Conservation (phyloP, 2,797 vertebrate genomes). For the Rhynchonycteris naso region DNA sequence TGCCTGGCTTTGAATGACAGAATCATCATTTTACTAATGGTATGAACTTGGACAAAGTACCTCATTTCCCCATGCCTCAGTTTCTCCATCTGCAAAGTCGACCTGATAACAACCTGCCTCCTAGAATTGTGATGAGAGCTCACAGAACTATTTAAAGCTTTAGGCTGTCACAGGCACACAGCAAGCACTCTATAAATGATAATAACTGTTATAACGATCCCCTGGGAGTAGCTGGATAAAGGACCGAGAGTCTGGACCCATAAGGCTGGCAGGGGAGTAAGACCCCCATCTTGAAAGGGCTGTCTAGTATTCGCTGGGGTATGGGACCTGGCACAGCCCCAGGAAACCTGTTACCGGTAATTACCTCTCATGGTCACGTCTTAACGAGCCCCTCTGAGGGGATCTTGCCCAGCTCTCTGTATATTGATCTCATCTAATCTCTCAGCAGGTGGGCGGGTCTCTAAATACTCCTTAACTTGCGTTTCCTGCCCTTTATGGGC, state of each 20-base stretch:
- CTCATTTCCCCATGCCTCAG: neutral
- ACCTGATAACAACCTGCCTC: neutral
- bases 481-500: slow-evolving; percentile 46
- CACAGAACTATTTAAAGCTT: neutral
- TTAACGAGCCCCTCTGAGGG: slow-evolving; percentile 9
- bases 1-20: neutral
- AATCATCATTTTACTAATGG: neutral
- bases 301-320: neutral
- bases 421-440: slow-evolving; percentile 64
- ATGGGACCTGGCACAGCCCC: neutral
- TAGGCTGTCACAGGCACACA: neutral
- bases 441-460: slow-evolving; percentile 59
- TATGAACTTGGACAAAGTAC: neutral
- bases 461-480: slow-evolving; percentile 72
- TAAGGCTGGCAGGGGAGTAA: neutral
- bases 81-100: neutral
- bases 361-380: slow-evolving; percentile 44
- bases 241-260: neutral
- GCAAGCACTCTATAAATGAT: neutral
- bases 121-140: neutral
- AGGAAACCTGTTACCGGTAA: slow-evolving; percentile 23
- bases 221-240: neutral
- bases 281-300: neutral
- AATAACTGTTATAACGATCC: neutral
- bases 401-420: neutral